phyloP scores from a whole-genome alignment of 2,113 vertebrate genomes.

The Budorcas taxicolor region DNA sequence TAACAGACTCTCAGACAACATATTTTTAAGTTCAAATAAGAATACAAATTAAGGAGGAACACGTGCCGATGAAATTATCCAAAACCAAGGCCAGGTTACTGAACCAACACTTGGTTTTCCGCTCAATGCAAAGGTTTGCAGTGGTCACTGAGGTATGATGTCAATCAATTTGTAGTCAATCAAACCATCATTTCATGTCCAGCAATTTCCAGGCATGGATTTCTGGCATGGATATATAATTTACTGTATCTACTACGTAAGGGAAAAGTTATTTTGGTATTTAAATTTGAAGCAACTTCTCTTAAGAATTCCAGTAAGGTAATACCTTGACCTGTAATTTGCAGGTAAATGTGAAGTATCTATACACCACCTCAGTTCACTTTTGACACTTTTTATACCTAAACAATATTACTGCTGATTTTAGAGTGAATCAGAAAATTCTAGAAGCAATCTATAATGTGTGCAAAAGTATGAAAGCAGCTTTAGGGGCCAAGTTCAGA shows the following conservation, averaged over 20 bases:
- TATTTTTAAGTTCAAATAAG: conserved; percentile 28
- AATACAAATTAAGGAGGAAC: neutral
- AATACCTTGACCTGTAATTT: conserved; percentile 52
- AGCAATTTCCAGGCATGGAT: neutral
- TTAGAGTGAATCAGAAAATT: conserved; percentile 67
- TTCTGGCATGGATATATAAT: neutral
- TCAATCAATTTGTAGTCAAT: conserved; percentile 31
- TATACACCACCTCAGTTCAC: neutral
- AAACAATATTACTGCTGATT: conserved; percentile 47
- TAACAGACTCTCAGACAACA: neutral
- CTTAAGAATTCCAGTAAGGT: conserved; percentile 63
- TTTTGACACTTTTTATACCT: conserved; percentile 27
- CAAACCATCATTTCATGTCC: conserved; percentile 37
- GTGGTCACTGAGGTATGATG: neutral
- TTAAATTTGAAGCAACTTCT: conserved; percentile 28
- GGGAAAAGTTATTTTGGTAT: conserved; percentile 1
- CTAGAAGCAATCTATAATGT: conserved; percentile 59
- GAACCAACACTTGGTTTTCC: conserved; percentile 5
- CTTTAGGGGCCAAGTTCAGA: conserved; percentile 71
- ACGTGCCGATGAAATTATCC: neutral
- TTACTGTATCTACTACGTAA: neutral
- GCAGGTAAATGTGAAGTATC: conserved; percentile 17
- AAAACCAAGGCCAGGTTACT: neutral
- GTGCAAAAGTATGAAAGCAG: conserved; percentile 67
- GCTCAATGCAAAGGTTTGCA: conserved; percentile 21